Base-by-base conservation (phyloP, 2,797 vertebrate genomes). In the Loriculus beryllinus region DNA sequence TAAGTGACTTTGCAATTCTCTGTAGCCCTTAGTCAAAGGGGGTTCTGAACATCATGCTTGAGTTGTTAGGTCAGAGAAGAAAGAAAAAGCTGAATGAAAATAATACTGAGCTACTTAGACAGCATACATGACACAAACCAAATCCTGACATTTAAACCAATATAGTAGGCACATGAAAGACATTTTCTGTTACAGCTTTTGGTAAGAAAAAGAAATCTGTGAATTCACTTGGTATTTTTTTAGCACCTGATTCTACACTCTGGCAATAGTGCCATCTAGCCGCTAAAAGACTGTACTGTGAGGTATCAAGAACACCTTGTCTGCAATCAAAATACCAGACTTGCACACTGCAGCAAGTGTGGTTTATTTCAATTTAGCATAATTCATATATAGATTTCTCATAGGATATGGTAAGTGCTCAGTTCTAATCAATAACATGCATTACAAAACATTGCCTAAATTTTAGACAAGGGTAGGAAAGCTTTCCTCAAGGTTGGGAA, bases 211-310 rank as follows among this genome's bases (percentile, higher is more conserved):
- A 4, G 4, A 25, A n/a, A 22, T 82, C 45, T 29, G 33, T 18
- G 39, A 35, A 47, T 63, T 88, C 2, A 1, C 18, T 45, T 35
- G 37, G 21, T 47, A 31, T 51, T 92, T 77, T 57, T 15, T 28
- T 10, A 6, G 3, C 33, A 84, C 76, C 92, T 85, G 64, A 42
- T 25, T 78, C 92, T 95, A 88, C 79, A 71, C 82, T 78, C 96
- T 96, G 63, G 76, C 97, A 97, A 96, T 82, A 97, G 95, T 94
- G 96, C 96, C 97, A 97, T 94, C 97, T 97, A 97, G 96, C 93
- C 49, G 94, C 69, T 70, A 48, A 83, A 96, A 91, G 82, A 33
- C 59, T 94, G 96, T 93, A 96, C 92, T 97, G 95, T 95, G 87
- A 54, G 52, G 43, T 60, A 14, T 16, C 9, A 12, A 16, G 26